phyloP scores from a whole-genome alignment of 2,113 vertebrate species.

The Melozone crissalis region DNA sequence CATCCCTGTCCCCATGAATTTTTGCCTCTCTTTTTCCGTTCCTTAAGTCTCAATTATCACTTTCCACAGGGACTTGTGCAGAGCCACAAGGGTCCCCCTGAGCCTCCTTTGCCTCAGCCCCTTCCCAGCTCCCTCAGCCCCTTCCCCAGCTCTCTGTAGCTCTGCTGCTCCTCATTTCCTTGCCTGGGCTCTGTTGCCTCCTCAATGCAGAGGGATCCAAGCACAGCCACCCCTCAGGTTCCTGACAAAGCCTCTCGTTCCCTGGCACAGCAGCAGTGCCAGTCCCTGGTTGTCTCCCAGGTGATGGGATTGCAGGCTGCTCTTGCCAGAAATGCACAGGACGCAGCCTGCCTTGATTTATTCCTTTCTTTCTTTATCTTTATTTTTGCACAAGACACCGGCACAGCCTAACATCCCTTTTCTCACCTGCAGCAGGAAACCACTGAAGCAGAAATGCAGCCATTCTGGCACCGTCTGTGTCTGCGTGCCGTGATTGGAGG shows the following conservation, averaged over 20 bases:
- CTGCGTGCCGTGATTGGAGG: neutral
- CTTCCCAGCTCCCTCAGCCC: neutral
- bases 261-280: neutral
- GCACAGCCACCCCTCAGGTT: neutral
- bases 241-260: neutral
- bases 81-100: neutral
- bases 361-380: neutral
- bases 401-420: neutral
- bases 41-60: neutral
- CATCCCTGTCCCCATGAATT: neutral
- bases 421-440: neutral
- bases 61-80: neutral
- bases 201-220: neutral
- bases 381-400: neutral
- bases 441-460: neutral
- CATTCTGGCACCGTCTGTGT: neutral
- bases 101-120: neutral
- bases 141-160: neutral
- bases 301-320: slow-evolving; percentile 17
- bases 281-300: slow-evolving; percentile 32
- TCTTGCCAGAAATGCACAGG: neutral
- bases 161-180: neutral
- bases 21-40: neutral
- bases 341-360: neutral
- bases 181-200: neutral